Evolutionary conservation across 2,113 vertebrate species (phyloP).

Genomic region (Rhabdornis inornatus): DNA sequence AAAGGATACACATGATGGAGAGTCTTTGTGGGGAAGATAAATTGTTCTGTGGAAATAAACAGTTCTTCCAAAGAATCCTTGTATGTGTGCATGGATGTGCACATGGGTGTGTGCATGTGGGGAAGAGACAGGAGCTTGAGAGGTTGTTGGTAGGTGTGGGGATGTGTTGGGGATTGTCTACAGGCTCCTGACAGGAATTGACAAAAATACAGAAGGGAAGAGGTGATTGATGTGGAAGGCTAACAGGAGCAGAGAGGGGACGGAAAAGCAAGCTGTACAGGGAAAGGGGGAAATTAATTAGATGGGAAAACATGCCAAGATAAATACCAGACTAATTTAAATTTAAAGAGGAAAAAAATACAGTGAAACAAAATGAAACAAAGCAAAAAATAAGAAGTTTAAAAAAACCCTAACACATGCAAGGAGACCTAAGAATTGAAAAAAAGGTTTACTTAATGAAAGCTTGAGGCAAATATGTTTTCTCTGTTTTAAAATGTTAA

Average conservation of each 20-base stretch:
- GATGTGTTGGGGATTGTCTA: background rate
- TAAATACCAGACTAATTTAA: background rate
- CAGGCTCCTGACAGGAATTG: background rate
- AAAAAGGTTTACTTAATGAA: background rate
- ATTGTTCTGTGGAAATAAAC: background rate
- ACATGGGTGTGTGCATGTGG: fast-evolving
- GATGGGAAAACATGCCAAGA: background rate
- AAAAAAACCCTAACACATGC: background rate
- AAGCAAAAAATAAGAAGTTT: background rate
- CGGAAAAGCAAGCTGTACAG: background rate
- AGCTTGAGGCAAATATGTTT: background rate
- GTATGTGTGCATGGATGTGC: fast-evolving
- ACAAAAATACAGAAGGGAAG: background rate
- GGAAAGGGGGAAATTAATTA: background rate
- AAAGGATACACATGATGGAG: fast-evolving
- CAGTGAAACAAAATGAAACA: background rate
- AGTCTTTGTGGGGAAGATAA: background rate
- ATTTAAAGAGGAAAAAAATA: background rate
- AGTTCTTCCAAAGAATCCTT: background rate
- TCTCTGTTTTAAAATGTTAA: background rate
- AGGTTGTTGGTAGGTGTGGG: background rate
- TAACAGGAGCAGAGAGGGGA: background rate
- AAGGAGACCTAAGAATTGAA: background rate
- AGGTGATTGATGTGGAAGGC: background rate
- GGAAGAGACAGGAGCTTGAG: background rate